Conservation (phyloP, 1,140 invertebrate species). For the Ceratosolen solmsi region DNA sequence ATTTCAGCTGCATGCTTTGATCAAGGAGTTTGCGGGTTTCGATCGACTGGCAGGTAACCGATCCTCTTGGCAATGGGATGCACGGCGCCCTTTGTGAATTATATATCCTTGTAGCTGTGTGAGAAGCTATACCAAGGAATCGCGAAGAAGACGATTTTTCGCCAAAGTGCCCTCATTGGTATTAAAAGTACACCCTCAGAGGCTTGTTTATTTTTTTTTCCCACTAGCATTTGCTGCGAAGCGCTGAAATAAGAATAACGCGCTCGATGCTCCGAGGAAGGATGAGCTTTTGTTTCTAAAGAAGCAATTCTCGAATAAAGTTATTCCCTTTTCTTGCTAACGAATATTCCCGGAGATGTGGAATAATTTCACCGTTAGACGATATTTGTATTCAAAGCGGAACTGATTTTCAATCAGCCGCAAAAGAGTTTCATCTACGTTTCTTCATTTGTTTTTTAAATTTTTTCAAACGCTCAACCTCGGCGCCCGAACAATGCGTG, state of each 20-base stretch:
- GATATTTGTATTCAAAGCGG: background rate
- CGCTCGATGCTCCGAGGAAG: background rate
- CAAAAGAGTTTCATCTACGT: background rate
- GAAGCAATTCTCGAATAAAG: background rate
- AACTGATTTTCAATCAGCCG: background rate
- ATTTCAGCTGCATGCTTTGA: background rate
- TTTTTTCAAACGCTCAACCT: too few species aligned
- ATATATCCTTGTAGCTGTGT: constrained; percentile 2
- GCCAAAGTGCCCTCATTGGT: background rate
- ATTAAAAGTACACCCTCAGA: background rate
- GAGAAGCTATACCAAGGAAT: background rate
- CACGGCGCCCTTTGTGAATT: constrained; percentile 6
- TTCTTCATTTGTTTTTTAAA: background rate
- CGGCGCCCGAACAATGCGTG: too few species aligned
- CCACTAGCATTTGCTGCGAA: background rate
- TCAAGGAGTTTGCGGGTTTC: background rate
- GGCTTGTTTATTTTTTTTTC: background rate
- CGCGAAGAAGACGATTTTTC: background rate
- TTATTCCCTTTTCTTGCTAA: background rate
- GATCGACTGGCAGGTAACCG: background rate
- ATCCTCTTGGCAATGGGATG: background rate
- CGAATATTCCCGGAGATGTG: background rate
- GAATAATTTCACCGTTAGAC: background rate
- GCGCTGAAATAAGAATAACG: background rate
- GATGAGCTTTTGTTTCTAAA: background rate